These are phyloP conservation scores for Rugalucina vietnamica DNA, from an alignment of 2,888 invertebrate species.

Conservation along the genomic window DNA sequence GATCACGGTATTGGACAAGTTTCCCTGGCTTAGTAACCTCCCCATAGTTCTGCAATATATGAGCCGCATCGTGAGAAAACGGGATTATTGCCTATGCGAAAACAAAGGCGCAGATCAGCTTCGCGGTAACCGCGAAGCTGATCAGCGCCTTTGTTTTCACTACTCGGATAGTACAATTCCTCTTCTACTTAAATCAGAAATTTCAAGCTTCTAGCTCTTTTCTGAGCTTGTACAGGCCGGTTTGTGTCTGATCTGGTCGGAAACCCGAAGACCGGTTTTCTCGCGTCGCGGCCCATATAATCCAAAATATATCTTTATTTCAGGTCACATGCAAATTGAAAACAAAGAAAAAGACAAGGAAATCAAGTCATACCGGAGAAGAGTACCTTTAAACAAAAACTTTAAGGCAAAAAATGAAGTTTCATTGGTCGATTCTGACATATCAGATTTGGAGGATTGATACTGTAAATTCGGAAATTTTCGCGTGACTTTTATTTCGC, in stretches of 20 bases:
- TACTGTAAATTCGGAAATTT: too few species aligned
- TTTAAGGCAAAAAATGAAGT: conserved; percentile 63
- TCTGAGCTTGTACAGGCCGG: background rate
- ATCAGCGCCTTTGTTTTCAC: background rate
- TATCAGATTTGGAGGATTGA: background rate
- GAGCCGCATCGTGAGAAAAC: too few species aligned
- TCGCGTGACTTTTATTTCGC: too few species aligned
- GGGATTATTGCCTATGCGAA: too few species aligned
- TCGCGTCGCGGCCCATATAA: too few species aligned
- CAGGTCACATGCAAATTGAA: conserved; percentile 55
- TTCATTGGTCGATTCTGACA: background rate
- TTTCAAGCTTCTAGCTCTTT: background rate
- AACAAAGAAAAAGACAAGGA: conserved; percentile 28
- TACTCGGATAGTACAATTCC: background rate
- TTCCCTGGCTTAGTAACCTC: too few species aligned
- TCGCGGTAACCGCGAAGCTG: background rate
- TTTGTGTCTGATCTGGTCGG: background rate
- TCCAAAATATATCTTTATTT: background rate
- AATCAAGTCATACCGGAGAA: conserved; percentile 43
- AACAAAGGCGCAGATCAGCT: too few species aligned
- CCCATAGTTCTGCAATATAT: too few species aligned
- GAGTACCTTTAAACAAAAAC: conserved; percentile 55
- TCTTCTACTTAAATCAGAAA: background rate
- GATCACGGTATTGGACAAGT: too few species aligned
- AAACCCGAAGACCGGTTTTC: background rate